Evolutionary conservation across 2,797 vertebrate genomes (phyloP).

Genomic region (Myripristis murdjan): DNA sequence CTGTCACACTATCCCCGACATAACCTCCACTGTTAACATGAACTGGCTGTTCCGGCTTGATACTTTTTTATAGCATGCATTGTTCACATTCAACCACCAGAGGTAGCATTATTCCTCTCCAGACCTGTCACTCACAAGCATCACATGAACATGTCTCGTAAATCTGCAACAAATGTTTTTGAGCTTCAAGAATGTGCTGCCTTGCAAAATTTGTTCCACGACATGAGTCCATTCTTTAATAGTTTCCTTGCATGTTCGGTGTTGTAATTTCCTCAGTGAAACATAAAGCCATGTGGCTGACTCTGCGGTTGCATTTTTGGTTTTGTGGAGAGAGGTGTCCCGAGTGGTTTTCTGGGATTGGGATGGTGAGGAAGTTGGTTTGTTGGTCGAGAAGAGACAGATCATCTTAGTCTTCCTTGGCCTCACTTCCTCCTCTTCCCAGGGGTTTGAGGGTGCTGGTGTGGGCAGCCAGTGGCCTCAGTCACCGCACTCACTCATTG

Average conservation of each 20-base stretch:
- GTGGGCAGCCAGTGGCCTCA: conserved; percentile 29
- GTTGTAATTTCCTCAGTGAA: conserved; percentile 14
- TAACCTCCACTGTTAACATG: conserved; percentile 3
- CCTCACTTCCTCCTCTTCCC: conserved; percentile 21
- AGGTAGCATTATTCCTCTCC: conserved; percentile 67
- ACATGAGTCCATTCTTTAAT: background rate
- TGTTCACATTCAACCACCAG: conserved; percentile 65
- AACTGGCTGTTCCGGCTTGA: background rate
- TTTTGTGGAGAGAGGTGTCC: conserved; percentile 2
- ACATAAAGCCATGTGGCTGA: background rate
- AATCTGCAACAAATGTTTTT: conserved; percentile 16
- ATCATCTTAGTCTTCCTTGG: conserved; percentile 20
- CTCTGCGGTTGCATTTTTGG: conserved; percentile 1
- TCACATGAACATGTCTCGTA: conserved; percentile 8
- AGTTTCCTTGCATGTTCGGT: background rate
- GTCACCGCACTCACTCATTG: conserved; percentile 47
- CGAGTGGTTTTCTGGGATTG: conserved; percentile 20
- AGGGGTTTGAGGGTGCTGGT: conserved; percentile 31
- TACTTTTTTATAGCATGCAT: conserved; percentile 50
- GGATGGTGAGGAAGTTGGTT: conserved; percentile 39
- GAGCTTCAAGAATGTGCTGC: conserved; percentile 6
- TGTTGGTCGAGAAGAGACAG: conserved; percentile 38
- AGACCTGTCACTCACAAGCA: conserved; percentile 2
- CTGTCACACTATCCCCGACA: background rate
- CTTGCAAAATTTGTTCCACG: background rate